Base-by-base conservation (phyloP, 2,113 vertebrate genomes). In the Rhegmatorhina hoffmannsi region DNA sequence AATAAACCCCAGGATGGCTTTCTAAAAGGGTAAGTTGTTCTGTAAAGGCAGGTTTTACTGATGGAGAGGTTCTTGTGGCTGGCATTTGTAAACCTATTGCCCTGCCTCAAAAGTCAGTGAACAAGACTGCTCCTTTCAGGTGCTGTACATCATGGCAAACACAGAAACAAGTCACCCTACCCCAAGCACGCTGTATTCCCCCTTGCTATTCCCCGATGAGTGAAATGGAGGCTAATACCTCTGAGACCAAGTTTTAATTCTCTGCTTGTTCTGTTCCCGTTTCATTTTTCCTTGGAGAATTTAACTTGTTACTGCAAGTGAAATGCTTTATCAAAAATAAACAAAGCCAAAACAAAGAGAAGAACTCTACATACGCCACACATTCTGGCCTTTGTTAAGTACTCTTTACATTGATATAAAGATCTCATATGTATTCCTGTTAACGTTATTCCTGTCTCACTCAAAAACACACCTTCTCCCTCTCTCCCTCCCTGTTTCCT, bases 241-340 rank as follows among this genome's bases (percentile, higher is more conserved):
- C 63, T 90, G 72, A 75, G 78, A 90, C 24, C 18, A 91, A 28
- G 34, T 85, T 90, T 94, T 96, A 84, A 82, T 91, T 94, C 84
- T 92, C 64, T 83, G 80, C 49, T 53, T 84, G 29, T 59, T 96
- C 67, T 93, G 80, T 36, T 89, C 43, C 83, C 84, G 80, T 62
- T 66, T 82, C 24, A 55, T 28, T 38, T 94, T 66, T 91, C 73
- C 93, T 70, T 85, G 58, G 84, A 83, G 90, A 89, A 94, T 88
- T 75, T 80, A 36, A 72, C 90, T 92, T 78, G n/a, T 66, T 77
- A 95, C 85, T 90, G 87, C 31, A 38, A 78, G 53, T 33, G 69
- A 95, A 94, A 92, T 62, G 77, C 79, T 78, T 76, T 73, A 74
- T 40, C 55, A 91, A 90, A 95, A 92, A 14, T 53, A 94, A 87